phyloP scores from a whole-genome alignment of 2,888 invertebrate genomes.

The Prosapia bicincta region DNA sequence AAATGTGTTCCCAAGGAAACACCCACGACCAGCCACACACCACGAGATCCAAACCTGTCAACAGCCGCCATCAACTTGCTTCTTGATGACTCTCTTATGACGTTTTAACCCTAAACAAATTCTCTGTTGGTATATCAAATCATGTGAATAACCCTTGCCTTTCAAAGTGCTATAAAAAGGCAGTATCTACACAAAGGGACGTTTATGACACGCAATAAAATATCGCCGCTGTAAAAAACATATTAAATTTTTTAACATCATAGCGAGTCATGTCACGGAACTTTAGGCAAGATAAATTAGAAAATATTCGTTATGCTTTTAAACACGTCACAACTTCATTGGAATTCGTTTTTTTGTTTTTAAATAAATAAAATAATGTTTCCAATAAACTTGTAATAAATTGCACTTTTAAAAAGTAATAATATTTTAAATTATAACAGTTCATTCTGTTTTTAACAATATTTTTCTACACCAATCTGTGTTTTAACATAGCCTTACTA shows the following conservation, averaged over 20 bases:
- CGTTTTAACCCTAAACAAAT: slow-evolving; percentile 16
- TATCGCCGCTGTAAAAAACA: neutral
- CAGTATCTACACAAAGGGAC: neutral
- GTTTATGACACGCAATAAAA: neutral
- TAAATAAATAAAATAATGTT: too few species aligned
- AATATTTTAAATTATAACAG: too few species aligned
- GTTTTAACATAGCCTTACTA: too few species aligned
- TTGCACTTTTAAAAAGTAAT: too few species aligned
- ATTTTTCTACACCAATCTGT: too few species aligned
- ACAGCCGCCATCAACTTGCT: slow-evolving; percentile 19
- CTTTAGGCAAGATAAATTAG: neutral
- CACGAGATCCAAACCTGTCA: slow-evolving; percentile 13
- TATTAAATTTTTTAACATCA: neutral
- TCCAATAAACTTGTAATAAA: too few species aligned
- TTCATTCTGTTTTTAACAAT: too few species aligned
- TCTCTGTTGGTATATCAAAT: slow-evolving; percentile 5
- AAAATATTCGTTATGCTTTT: neutral
- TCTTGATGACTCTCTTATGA: slow-evolving; percentile 28
- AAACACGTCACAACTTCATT: neutral
- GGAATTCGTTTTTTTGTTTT: neutral
- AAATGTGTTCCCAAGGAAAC: neutral
- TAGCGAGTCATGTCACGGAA: neutral
- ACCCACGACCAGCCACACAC: neutral
- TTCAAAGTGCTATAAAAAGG: neutral
- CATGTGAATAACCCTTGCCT: neutral